A percentile compares a stretch with the other conserved stretches of the same genome.
phyloP scores from a whole-genome alignment of 2,113 vertebrate species.

The Pao palembangensis region DNA sequence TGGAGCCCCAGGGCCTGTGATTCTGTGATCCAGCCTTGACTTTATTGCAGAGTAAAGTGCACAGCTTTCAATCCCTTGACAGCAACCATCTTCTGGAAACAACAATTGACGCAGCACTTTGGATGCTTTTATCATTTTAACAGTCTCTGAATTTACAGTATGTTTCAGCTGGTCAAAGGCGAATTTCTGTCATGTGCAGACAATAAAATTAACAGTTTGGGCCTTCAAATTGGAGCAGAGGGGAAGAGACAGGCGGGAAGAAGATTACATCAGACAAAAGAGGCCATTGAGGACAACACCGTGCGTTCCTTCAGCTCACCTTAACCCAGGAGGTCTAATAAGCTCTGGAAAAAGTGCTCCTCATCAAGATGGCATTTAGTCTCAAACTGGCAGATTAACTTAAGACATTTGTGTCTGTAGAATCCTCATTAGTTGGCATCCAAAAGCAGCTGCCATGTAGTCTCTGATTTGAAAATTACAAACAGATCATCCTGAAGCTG shows the following conservation, averaged over 20 bases:
- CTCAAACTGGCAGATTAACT: neutral
- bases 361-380: neutral
- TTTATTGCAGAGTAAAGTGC: neutral
- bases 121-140: too few species aligned
- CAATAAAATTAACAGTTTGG: neutral
- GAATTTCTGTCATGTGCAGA: neutral
- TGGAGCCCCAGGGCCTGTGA: neutral
- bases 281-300: slow-evolving; percentile 24
- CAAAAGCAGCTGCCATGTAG: slow-evolving; percentile 25
- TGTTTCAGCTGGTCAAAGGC: too few species aligned
- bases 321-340: neutral
- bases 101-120: too few species aligned
- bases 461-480: slow-evolving; percentile 35
- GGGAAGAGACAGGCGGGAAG: neutral
- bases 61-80: too few species aligned
- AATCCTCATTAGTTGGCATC: slow-evolving; percentile 43
- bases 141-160: too few species aligned
- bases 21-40: neutral
- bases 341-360: neutral
- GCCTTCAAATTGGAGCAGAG: neutral
- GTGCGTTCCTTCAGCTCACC: slow-evolving; percentile 3
- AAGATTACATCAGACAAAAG: slow-evolving; percentile 32
- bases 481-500: slow-evolving; percentile 41
- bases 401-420: neutral
- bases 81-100: too few species aligned